Base-by-base conservation (phyloP, 2,888 invertebrate genomes). In the Philaethria dido region DNA sequence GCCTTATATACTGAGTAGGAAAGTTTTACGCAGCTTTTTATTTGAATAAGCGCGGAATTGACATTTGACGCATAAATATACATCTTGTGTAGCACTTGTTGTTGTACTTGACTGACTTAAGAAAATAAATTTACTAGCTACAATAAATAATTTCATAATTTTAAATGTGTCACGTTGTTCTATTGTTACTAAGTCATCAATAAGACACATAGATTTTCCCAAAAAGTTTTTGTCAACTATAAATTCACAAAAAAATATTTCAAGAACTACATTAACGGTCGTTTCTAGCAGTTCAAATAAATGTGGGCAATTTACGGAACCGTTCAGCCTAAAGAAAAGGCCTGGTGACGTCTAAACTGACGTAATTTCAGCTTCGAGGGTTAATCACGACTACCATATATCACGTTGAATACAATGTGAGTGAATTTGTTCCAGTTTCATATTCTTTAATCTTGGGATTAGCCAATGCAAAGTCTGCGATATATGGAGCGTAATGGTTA, bases 301-400 rank as follows among this genome's bases (percentile, higher is more conserved):
- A 88, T 89, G 89, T 82, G 82, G 81, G 87, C 86, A 89, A 90
- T 89, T 89, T 89, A 87, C 82, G 85, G 84, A 85, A 84, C 78
- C 89, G 88, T 89, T 89, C 87, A 89, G 89, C 89, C 88, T 84
- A 87, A 89, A 89, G 88, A 90, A 90, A 89, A 88, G 88, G 88
- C 88, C 86, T 81, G 83, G 85, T 82, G 87, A 87, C 87, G 86
- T 82, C 85, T 82, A 81, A 88, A 86, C 87, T 86, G 87, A 80
- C 80, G 87, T 85, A 87, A 88, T 88, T 88, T 82, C 73, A 76
- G 78, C 76, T 86, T 84, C 82, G 83, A 84, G 88, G 87, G 88
- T 87, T 89, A 88, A 89, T 89, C 88, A 86, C 85, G 81, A 6
- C n/a, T 42, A 22, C 42, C 11, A 59, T 59, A 59, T 59, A 44